Base-by-base conservation (phyloP, 2,888 invertebrate species). In the Amiota communis region DNA sequence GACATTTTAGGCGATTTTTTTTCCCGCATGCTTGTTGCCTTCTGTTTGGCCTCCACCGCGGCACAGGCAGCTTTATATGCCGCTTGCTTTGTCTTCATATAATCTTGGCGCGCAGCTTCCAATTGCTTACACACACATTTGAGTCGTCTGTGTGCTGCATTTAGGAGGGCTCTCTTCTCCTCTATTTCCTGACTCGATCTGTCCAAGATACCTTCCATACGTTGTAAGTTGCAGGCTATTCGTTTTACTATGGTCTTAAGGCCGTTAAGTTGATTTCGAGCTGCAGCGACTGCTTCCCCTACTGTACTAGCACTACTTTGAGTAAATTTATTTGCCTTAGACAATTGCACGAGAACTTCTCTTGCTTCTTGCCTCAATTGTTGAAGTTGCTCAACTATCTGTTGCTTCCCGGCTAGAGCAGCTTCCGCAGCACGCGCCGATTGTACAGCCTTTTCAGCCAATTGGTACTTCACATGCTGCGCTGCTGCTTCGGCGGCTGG, bases 371-470 rank as follows among this genome's bases (percentile, higher is more conserved):
- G 92, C 2, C 93, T 91, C 85, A 93, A 93, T 80, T 93, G 92
- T 79, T 93, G 92, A 0, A 94, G 89, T 81, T 94, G 93, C 78
- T 93, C 92, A 0, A 94, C 93, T 20, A 94, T 91, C 12, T 92
- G 92, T 82, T 93, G 93, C 80, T 94, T 94, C 0, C 93, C 94
- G 12, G 92, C 92, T 0, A 93, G 87, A 0, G 93, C 93, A 1
- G 93, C 93, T 84, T 93, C 93, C 0, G 93, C 94, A 0, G 93
- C 93, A 85, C 93, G 92, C 0, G 94, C 93, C 0, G 94, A 94
- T 88, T 93, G 92, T 23, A 93, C 88, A 0, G 94, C 94, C 82
- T 93, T 93, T 80, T 93, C 93, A 0, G 94, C 94, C 70, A 94
- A 86, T 88, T 94, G 93, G 0, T 92, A 91, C 89, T 94, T 94